Evolutionary conservation across 1,140 invertebrate species (phyloP).

Genomic region (Stegodyphus dumicola): DNA sequence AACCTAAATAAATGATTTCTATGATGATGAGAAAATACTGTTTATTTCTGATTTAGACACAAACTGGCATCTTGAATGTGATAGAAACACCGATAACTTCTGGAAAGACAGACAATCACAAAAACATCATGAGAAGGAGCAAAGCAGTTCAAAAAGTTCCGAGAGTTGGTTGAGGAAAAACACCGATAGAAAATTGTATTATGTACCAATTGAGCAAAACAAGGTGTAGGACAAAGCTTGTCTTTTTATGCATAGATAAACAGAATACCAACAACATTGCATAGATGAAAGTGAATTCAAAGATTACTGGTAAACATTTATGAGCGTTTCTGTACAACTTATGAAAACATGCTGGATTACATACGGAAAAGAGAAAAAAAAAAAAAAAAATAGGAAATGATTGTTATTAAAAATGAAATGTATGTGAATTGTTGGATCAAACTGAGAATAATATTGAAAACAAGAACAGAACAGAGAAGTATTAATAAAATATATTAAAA

Average conservation of each 20-base stretch:
- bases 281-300: background rate
- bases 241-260: background rate
- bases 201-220: conserved; percentile 7
- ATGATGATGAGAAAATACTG: conserved; percentile 46
- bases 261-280: background rate
- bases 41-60: conserved; percentile 16
- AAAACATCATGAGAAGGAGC: background rate
- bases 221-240: background rate
- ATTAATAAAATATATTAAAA: too few relatives aligned
- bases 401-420: background rate
- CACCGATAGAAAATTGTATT: conserved; percentile 20
- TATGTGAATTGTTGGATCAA: background rate
- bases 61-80: conserved; percentile 12
- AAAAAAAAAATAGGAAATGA: background rate
- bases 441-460: too few relatives aligned
- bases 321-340: background rate
- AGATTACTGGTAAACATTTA: background rate
- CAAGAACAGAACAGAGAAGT: too few relatives aligned
- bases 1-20: conserved; percentile 43
- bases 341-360: background rate
- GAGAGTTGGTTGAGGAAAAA: conserved; percentile 25
- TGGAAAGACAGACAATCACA: conserved; percentile 1
- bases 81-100: conserved; percentile 7
- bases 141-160: background rate
- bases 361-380: background rate